Percentiles rank a stretch among this genome's conserved stretches.
Evolutionary conservation across 2,113 vertebrate species (phyloP).

Genomic region (Prunella fulvescens): DNA sequence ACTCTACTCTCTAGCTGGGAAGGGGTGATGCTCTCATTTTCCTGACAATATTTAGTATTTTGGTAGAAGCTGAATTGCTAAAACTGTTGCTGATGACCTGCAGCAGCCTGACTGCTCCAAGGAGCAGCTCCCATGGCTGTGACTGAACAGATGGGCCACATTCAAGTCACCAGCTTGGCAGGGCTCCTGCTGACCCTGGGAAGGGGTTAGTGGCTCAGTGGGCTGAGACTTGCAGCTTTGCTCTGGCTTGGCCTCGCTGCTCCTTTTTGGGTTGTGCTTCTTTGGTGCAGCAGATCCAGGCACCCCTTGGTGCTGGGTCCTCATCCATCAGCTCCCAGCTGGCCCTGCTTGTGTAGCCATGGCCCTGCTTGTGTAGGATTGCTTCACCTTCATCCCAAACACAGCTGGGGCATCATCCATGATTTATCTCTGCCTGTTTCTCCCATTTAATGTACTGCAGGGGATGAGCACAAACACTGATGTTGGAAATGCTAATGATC

Average conservation of each 20-base stretch:
- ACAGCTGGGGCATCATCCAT: background rate
- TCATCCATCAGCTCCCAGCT: background rate
- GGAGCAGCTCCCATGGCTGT: background rate
- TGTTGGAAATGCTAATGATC: background rate
- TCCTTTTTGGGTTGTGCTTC: background rate
- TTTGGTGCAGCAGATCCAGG: no score
- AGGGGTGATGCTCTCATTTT: rapidly evolving
- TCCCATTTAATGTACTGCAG: background rate
- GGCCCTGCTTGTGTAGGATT: rapidly evolving
- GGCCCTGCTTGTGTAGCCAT: rapidly evolving
- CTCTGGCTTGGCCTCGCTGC: rapidly evolving
- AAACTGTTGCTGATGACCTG: background rate
- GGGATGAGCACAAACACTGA: background rate
- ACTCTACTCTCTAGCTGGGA: background rate
- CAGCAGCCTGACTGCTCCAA: background rate
- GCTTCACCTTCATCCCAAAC: background rate
- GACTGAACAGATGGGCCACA: rapidly evolving
- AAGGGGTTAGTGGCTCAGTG: background rate
- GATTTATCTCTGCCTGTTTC: background rate
- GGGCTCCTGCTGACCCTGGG: background rate
- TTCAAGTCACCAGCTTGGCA: background rate
- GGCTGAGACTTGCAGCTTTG: background rate
- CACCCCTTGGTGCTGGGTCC: no score
- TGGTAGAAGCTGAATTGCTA: background rate
- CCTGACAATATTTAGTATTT: background rate